phyloP scores from a whole-genome alignment of 2,888 invertebrate genomes.

The Rhorus exstirpatorius region DNA sequence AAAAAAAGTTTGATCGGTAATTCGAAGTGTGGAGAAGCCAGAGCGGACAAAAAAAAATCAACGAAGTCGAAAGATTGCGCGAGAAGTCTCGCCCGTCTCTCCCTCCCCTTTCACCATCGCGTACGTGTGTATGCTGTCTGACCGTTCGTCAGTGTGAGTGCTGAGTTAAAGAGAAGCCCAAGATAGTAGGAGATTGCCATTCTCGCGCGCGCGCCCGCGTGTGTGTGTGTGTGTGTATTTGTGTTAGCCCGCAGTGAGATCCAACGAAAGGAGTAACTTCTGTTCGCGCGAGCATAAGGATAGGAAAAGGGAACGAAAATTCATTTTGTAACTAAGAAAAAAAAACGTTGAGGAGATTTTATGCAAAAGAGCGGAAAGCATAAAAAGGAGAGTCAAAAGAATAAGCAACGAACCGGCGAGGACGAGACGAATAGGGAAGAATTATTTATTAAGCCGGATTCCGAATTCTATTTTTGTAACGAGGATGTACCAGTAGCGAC shows the following conservation, averaged over 20 bases:
- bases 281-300: conserved; percentile 18
- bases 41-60: conserved; percentile 7
- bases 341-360: conserved; percentile 23
- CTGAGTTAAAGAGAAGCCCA: conserved; percentile 52
- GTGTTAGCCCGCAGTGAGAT: conserved; percentile 27
- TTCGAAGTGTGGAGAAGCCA: neutral
- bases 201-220: conserved; percentile 7
- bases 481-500: conserved; percentile 68
- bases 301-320: conserved; percentile 22
- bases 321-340: conserved; percentile 22
- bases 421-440: conserved; percentile 51
- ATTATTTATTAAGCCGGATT: conserved; percentile 66
- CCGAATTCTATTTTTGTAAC: conserved; percentile 70
- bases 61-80: neutral
- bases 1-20: neutral
- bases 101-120: conserved; percentile 1
- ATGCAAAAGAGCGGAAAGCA: conserved; percentile 54
- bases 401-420: conserved; percentile 25
- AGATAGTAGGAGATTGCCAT: conserved; percentile 16
- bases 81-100: neutral
- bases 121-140: conserved; percentile 28
- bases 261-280: conserved; percentile 19
- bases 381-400: conserved; percentile 62
- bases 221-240: conserved; percentile 20
- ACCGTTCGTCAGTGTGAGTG: conserved; percentile 26